phyloP scores from a whole-genome alignment of 2,113 vertebrate species.

The Atractosteus spatula region DNA sequence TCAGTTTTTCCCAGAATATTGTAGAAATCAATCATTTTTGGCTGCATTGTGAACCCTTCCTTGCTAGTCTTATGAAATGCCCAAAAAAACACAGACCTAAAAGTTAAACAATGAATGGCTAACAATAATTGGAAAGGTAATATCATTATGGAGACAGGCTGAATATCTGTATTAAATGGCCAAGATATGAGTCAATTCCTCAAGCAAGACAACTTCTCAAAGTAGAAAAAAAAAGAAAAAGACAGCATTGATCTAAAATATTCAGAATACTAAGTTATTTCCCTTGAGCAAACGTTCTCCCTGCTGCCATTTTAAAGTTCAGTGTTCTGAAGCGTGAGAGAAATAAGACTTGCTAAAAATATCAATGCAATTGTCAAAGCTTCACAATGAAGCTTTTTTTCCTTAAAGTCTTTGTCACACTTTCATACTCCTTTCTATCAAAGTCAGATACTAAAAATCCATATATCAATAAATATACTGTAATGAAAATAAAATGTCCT shows the following conservation, averaged over 20 bases:
- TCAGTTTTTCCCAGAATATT: too few species aligned
- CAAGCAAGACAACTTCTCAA: neutral
- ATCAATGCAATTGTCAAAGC: neutral
- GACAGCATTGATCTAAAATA: neutral
- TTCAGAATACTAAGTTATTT: conserved; percentile 3
- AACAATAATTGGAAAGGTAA: too few species aligned
- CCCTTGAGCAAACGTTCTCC: neutral
- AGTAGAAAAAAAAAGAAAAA: neutral
- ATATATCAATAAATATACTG: too few species aligned
- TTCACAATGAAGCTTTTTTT: neutral
- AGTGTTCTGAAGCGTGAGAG: neutral
- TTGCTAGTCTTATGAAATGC: neutral
- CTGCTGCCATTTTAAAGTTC: neutral
- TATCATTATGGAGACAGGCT: neutral
- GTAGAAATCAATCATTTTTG: too few species aligned
- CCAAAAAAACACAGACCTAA: too few species aligned
- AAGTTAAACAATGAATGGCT: too few species aligned
- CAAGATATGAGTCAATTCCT: neutral
- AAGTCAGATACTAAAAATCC: too few species aligned
- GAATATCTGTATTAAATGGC: neutral
- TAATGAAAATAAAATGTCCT: too few species aligned
- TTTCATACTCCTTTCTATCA: too few species aligned
- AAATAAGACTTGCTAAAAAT: neutral
- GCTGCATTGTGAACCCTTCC: neutral
- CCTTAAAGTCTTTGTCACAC: too few species aligned